A percentile compares a stretch with the other conserved stretches of the same genome.
Conservation (phyloP, 2,113 vertebrate species). For the Xenopus tropicalis region DNA sequence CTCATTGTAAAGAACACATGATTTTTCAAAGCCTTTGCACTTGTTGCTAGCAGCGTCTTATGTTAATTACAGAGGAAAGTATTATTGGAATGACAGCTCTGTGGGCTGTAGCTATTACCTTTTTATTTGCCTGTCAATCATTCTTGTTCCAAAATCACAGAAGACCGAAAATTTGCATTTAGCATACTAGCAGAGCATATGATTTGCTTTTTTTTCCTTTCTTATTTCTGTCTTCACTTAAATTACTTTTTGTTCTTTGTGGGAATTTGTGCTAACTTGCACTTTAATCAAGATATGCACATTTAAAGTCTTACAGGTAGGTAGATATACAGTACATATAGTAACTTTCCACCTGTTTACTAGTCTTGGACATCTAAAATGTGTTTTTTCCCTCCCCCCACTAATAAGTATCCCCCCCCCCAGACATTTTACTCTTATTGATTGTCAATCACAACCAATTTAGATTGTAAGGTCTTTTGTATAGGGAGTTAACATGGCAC, state of each 20-base stretch:
- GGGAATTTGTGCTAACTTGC: neutral
- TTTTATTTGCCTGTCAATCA: slow-evolving; percentile 47
- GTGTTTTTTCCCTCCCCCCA: too few relatives aligned
- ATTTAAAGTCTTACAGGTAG: too few relatives aligned
- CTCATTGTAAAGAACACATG: slow-evolving; percentile 39
- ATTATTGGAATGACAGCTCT: slow-evolving; percentile 46
- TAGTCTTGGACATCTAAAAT: too few relatives aligned
- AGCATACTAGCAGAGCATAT: slow-evolving; percentile 30
- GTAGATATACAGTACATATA: too few relatives aligned
- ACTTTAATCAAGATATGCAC: too few relatives aligned
- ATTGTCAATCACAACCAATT: too few relatives aligned
- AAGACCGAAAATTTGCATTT: slow-evolving; percentile 40
- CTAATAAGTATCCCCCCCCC: too few relatives aligned
- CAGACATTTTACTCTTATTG: too few relatives aligned
- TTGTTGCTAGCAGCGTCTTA: slow-evolving; percentile 46
- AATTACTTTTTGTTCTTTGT: neutral
- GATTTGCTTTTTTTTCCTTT: slow-evolving; percentile 36
- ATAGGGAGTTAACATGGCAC: too few relatives aligned
- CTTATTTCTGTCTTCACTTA: slow-evolving; percentile 34
- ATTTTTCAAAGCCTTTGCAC: slow-evolving; percentile 45
- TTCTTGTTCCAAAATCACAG: slow-evolving; percentile 30
- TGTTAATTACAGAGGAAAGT: slow-evolving; percentile 43
- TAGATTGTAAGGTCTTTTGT: too few relatives aligned
- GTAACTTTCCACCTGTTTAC: too few relatives aligned
- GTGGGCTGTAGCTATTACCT: slow-evolving; percentile 39